Percentiles rank a stretch among this genome's conserved stretches.
Evolutionary conservation across 2,113 vertebrate genomes (phyloP).

Genomic region (Seriola aureovittata): DNA sequence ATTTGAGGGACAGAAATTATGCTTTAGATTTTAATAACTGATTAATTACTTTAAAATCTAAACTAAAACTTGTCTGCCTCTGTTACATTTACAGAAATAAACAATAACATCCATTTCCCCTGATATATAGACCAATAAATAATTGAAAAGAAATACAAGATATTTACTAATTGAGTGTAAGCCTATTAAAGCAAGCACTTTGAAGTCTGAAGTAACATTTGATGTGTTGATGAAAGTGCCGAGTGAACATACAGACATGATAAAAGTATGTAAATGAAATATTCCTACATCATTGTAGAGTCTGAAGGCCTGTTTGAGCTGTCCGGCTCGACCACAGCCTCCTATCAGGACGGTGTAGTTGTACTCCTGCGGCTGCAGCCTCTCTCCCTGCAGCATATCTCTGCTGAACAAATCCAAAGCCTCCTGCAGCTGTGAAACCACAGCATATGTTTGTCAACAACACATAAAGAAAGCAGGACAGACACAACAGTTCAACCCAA

Average conservation of each 20-base stretch:
- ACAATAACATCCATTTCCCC: too few species aligned
- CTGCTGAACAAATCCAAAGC: conserved; percentile 92
- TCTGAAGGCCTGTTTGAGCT: conserved; percentile 91
- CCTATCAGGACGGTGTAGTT: conserved; percentile 96
- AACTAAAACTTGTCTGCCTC: too few species aligned
- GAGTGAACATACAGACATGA: background rate
- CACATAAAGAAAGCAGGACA: background rate
- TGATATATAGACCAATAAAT: too few species aligned
- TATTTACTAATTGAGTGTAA: too few species aligned
- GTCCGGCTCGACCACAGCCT: conserved; percentile 91
- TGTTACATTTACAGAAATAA: too few species aligned
- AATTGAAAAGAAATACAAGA: too few species aligned
- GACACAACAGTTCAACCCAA: background rate
- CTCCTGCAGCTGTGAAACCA: conserved; percentile 86
- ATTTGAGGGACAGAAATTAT: too few species aligned
- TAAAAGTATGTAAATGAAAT: background rate
- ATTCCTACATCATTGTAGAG: conserved; percentile 91
- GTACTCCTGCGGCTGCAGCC: conserved; percentile 87
- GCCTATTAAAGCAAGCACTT: too few species aligned
- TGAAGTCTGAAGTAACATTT: background rate
- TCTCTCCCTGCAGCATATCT: conserved; percentile 92
- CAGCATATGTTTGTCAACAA: background rate
- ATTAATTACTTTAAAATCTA: too few species aligned
- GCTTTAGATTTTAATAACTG: too few species aligned
- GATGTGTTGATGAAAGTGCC: background rate